Conservation (phyloP, 2,797 vertebrate genomes). For the Trematomus bernacchii region DNA sequence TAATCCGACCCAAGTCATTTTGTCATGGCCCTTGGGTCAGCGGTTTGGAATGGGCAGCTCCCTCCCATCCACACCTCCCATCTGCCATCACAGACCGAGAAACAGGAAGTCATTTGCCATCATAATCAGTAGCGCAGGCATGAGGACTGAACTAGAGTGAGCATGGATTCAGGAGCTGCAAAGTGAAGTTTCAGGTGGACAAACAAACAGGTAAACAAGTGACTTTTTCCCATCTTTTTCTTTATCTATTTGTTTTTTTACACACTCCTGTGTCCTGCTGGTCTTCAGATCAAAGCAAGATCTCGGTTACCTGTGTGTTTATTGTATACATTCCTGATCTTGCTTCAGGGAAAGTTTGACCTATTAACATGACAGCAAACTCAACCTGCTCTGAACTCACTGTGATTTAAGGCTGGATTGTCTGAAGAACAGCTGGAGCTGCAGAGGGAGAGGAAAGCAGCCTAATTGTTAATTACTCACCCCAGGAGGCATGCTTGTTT, state of each 20-base stretch:
- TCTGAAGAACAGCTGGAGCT: slow-evolving; percentile 34
- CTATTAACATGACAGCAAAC: slow-evolving; percentile 20
- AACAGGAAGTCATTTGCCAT: slow-evolving; percentile 67
- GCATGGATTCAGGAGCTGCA: slow-evolving; percentile 50
- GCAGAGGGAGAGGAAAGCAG: slow-evolving; percentile 28
- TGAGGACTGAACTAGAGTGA: slow-evolving; percentile 33
- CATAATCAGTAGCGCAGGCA: slow-evolving; percentile 54
- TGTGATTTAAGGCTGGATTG: slow-evolving; percentile 32
- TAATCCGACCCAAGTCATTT: slow-evolving; percentile 31
- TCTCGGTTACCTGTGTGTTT: not conserved
- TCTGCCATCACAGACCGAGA: slow-evolving; percentile 49
- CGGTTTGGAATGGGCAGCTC: slow-evolving; percentile 37
- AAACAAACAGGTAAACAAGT: slow-evolving; percentile 65
- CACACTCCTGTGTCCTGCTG: not conserved
- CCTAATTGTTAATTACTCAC: slow-evolving; percentile 54
- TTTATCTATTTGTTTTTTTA: not conserved
- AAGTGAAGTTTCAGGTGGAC: slow-evolving; percentile 48
- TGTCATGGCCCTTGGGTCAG: slow-evolving; percentile 48
- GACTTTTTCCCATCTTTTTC: not conserved
- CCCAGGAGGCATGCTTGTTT: slow-evolving; percentile 53
- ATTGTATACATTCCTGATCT: slow-evolving; percentile 19
- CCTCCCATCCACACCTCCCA: slow-evolving; percentile 62
- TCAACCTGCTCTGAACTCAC: slow-evolving; percentile 21
- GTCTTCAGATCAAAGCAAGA: slow-evolving; percentile 31
- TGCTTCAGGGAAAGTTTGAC: slow-evolving; percentile 13